Base-by-base conservation (phyloP, 2,113 vertebrate genomes). In the Cyprinodon variegatus region DNA sequence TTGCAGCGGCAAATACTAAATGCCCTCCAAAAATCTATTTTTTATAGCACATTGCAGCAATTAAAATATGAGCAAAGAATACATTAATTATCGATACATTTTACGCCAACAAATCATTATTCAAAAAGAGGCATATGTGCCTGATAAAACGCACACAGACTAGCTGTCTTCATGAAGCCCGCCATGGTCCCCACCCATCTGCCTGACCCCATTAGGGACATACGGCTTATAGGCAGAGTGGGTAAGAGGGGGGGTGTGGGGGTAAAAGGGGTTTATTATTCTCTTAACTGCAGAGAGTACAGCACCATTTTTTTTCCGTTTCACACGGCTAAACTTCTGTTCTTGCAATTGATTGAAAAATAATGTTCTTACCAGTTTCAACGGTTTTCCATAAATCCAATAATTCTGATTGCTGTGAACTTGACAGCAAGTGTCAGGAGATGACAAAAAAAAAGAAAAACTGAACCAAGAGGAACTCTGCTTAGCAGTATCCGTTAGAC, bases 201-300 rank as follows among this genome's bases (percentile, higher is more conserved):
- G 91, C 83, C 83, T 93, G 92, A 93, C 92, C 91, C 88, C 90
- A 93, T 93, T 92, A 90, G 82, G 70, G 79, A 72, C 89, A 88
- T 91, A 85, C 68, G 70, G 75, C 85, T 90, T 84, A 82, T 77
- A 79, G 76, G 74, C 85, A 70, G 69, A 64, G 63, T 37, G 64
- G 39, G 29, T 13, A 1, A 37, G 61, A 10, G 22, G 64, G 39
- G 22, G 53, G 9, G 59, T 66, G 39, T 61, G 68, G 65, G 14
- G 20, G 38, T 40, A 70, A 61, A 70, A 57, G 75, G 64, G 84
- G 80, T 83, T 90, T 82, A 90, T 90, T 92, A 91, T 89, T 90
- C 81, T 88, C 77, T 29, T 61, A 82, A 76, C 69, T 76, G 82
- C 76, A 70, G 29, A 2, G 81, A 65, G 61, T 60, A 63, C 69